These are phyloP conservation scores for Clivina fossor DNA, from an alignment of 2,888 invertebrate species.

Conservation along the genomic window DNA sequence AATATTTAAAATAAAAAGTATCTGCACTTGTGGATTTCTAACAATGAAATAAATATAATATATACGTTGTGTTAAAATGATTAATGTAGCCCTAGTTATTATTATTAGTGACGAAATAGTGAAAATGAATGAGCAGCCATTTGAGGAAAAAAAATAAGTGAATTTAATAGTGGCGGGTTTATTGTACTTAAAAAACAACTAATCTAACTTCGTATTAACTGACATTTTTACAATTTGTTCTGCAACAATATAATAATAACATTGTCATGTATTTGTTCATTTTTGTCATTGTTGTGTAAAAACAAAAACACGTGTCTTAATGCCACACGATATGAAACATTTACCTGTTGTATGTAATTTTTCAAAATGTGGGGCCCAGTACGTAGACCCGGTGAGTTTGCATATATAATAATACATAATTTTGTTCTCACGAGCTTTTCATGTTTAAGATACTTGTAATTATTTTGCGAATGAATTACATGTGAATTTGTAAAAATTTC, in stretches of 20 bases:
- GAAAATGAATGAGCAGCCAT: conserved; percentile 1
- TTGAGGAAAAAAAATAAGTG: conserved; percentile 4
- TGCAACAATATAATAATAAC: conserved; percentile 15
- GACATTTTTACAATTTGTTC: conserved; percentile 9
- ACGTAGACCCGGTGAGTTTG: too few relatives aligned
- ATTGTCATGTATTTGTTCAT: conserved; percentile 19
- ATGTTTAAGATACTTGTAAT: too few relatives aligned
- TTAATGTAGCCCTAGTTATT: too few relatives aligned
- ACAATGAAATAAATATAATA: too few relatives aligned
- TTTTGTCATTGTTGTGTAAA: conserved; percentile 29
- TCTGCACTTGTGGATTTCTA: too few relatives aligned
- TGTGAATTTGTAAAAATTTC: not conserved
- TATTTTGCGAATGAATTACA: too few relatives aligned
- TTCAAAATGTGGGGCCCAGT: too few relatives aligned
- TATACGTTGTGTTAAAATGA: too few relatives aligned
- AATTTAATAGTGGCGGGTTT: conserved; percentile 13
- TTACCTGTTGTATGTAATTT: conserved; percentile 7
- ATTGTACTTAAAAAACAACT: conserved; percentile 15
- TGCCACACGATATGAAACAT: conserved; percentile 13
- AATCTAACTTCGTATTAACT: conserved; percentile 1
- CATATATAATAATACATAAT: too few relatives aligned
- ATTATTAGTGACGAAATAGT: conserved; percentile 5
- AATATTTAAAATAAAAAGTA: too few relatives aligned
- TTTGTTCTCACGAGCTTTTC: too few relatives aligned
- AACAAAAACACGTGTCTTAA: conserved; percentile 25